These are phyloP conservation scores for Rhizoglyphus robini DNA, from an alignment of 1,140 invertebrate genomes.

Conservation along the genomic window DNA sequence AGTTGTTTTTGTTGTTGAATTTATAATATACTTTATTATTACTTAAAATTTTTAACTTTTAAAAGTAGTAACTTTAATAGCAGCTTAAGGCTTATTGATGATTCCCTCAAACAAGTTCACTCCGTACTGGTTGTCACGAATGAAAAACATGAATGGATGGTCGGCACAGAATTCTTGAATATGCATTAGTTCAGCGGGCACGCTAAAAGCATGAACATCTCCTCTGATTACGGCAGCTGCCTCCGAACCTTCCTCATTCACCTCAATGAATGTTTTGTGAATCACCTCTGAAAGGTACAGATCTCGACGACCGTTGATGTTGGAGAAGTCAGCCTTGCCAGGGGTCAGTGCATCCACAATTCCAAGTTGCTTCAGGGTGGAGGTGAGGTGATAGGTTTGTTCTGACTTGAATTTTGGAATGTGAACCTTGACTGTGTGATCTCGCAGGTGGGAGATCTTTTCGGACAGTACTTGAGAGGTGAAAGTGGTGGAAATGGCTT, in stretches of 20 bases:
- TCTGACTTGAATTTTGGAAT: too few species aligned
- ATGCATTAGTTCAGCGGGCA: not conserved
- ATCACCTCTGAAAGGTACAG: conserved; percentile 21
- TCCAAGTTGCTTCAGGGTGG: not conserved
- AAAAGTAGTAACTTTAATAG: too few species aligned
- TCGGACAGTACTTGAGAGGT: not conserved
- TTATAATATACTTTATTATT: too few species aligned
- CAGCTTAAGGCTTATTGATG: conserved; percentile 14
- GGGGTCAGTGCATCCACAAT: conserved; percentile 4
- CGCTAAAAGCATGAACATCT: not conserved
- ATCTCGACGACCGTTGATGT: conserved; percentile 3
- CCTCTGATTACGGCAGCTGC: conserved; percentile 33
- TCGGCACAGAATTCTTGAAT: conserved; percentile 51
- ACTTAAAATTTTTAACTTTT: too few species aligned
- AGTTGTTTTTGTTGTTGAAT: too few species aligned
- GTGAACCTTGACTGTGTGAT: too few species aligned
- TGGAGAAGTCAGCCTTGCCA: conserved; percentile 14
- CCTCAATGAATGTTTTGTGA: conserved; percentile 35
- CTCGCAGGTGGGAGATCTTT: too few species aligned
- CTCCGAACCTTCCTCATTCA: conserved; percentile 37
- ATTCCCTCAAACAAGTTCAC: conserved; percentile 50
- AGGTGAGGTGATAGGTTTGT: too few species aligned
- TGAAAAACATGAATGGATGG: conserved; percentile 55
- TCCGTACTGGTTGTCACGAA: conserved; percentile 45
- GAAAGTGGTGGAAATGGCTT: not conserved